A percentile compares a stretch with the other conserved stretches of the same genome.
Evolutionary conservation across 2,113 vertebrate species (phyloP).

Genomic region (Calcarius ornatus): DNA sequence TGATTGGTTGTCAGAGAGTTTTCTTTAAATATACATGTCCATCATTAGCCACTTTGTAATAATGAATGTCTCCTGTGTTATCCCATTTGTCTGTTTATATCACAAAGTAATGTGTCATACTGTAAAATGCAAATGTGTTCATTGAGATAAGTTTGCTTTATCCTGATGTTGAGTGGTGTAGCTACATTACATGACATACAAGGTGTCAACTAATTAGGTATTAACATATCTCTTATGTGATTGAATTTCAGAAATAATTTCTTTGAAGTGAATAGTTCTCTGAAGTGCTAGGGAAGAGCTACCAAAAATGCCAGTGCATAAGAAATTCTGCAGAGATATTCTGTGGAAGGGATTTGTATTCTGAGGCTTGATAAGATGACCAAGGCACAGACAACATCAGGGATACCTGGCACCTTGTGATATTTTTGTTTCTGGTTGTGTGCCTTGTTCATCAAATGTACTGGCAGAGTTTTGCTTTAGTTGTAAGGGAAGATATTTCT

Average conservation of each 20-base stretch:
- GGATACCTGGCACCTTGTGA: neutral
- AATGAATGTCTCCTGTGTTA: neutral
- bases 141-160: conserved; percentile 18
- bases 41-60: neutral
- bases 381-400: neutral
- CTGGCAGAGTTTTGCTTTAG: neutral
- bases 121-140: conserved; percentile 9
- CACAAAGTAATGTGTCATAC: neutral
- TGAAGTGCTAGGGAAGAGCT: neutral
- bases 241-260: conserved; percentile 8
- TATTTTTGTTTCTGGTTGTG: neutral
- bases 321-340: neutral
- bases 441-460: neutral
- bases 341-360: neutral
- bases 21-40: conserved; percentile 16
- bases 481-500: neutral
- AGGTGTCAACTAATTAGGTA: conserved; percentile 12
- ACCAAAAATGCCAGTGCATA: neutral
- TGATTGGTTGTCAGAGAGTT: neutral
- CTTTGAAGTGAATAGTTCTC: neutral
- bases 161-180: neutral
- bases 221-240: conserved; percentile 18
- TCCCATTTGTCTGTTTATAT: conserved; percentile 38
- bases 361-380: neutral
- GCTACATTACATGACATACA: neutral